Percentiles rank a stretch among this genome's conserved stretches.
Evolutionary conservation across 2,113 vertebrate species (phyloP).

Genomic region (Epinephelus fuscoguttatus): DNA sequence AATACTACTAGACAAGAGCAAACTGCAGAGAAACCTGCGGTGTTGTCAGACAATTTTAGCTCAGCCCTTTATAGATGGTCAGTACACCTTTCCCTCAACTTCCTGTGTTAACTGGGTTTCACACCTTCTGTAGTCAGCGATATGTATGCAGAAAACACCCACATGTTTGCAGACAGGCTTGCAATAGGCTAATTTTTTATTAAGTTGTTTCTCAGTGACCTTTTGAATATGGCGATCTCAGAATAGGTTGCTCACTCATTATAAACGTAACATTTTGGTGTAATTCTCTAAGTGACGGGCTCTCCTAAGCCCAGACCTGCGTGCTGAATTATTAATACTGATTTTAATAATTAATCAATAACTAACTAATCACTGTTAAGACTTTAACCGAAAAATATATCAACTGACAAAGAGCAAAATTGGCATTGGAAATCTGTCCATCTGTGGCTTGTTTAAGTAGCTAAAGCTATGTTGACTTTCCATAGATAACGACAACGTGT

Average conservation of each 20-base stretch:
- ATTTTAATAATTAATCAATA: neutral
- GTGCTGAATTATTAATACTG: neutral
- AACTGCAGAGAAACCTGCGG: neutral
- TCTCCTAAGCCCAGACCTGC: neutral
- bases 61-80: conserved; percentile 29
- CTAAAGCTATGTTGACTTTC: neutral
- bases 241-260: conserved; percentile 31
- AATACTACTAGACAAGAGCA: neutral
- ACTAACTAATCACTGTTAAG: neutral
- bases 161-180: conserved; percentile 41
- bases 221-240: conserved; percentile 5
- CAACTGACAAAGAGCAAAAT: neutral
- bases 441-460: neutral
- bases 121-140: conserved; percentile 31
- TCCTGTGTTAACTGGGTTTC: conserved; percentile 63
- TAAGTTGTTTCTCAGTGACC: neutral
- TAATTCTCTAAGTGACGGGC: neutral
- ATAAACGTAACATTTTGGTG: conserved; percentile 27
- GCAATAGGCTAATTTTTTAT: neutral
- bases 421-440: neutral
- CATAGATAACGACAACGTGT: neutral
- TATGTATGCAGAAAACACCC: conserved; percentile 22
- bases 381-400: neutral
- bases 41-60: neutral
- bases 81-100: conserved; percentile 23